Evolutionary conservation across 2,888 invertebrate species (phyloP).

Genomic region (Spatulosminthurus flaviceps): DNA sequence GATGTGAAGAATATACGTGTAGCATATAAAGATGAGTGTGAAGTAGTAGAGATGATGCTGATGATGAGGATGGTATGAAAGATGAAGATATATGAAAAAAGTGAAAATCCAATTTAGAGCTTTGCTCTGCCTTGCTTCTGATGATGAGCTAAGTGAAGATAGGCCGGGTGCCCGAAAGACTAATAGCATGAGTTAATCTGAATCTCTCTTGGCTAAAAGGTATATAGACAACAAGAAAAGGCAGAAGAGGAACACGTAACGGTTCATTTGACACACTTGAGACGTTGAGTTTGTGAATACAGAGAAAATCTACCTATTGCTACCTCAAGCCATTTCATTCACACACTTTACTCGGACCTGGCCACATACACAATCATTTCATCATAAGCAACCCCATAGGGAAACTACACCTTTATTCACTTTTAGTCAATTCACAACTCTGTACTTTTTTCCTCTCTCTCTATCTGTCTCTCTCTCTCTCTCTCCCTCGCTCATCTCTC

Average conservation of each 20-base stretch:
- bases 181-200: slow-evolving; percentile 10
- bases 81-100: too few species aligned
- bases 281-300: slow-evolving; percentile 27
- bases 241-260: slow-evolving; percentile 45
- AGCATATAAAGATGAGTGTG: too few species aligned
- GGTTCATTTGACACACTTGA: slow-evolving; percentile 48
- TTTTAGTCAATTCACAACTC: slow-evolving; percentile 13
- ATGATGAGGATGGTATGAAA: too few species aligned
- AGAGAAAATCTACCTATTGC: slow-evolving; percentile 34
- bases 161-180: slow-evolving; percentile 24
- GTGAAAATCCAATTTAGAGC: slow-evolving; percentile 36
- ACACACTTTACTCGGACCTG: slow-evolving; percentile 26
- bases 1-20: too few species aligned
- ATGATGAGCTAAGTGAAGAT: neutral
- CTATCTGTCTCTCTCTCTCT: neutral
- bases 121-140: neutral
- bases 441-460: neutral
- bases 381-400: neutral
- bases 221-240: neutral
- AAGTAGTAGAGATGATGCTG: neutral
- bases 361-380: slow-evolving; percentile 18
- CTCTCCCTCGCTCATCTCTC: too few species aligned
- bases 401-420: slow-evolving; percentile 13
- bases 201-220: slow-evolving; percentile 3
- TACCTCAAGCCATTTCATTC: slow-evolving; percentile 47